These are phyloP conservation scores for Chelidonichthys spinosus DNA, from an alignment of 2,797 vertebrate genomes.

Conservation along the genomic window DNA sequence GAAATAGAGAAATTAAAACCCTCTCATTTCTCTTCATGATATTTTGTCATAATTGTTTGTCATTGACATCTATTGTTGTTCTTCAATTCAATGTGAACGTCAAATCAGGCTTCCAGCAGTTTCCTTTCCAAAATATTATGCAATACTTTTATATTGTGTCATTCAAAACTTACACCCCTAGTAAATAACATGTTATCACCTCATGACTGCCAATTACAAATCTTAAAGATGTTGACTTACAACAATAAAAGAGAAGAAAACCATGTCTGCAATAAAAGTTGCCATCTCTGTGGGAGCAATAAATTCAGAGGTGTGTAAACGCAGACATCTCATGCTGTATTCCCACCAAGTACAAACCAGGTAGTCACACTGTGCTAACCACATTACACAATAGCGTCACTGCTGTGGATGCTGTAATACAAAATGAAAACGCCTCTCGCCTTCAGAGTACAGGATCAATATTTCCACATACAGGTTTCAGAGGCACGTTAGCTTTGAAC, in stretches of 20 bases:
- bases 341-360: constrained; percentile 32
- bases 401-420: constrained; percentile 52
- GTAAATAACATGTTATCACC: neutral
- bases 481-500: constrained; percentile 73
- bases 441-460: constrained; percentile 68
- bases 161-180: neutral
- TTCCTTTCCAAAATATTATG: neutral
- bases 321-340: constrained; percentile 16
- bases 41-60: neutral
- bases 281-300: constrained; percentile 1
- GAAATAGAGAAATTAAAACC: neutral
- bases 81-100: neutral
- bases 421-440: constrained; percentile 56
- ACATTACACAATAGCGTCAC: constrained; percentile 54
- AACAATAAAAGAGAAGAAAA: neutral
- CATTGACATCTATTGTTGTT: neutral
- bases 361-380: constrained; percentile 59
- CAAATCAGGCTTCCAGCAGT: neutral
- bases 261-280: neutral
- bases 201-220: neutral
- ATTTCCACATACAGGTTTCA: constrained; percentile 70
- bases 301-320: neutral
- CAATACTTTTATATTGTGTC: neutral
- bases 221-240: too few relatives aligned
- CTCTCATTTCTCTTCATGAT: neutral